Percentiles rank a stretch among this genome's conserved stretches.
phyloP scores from a whole-genome alignment of 2,113 vertebrate species.

The Ciconia maguari region DNA sequence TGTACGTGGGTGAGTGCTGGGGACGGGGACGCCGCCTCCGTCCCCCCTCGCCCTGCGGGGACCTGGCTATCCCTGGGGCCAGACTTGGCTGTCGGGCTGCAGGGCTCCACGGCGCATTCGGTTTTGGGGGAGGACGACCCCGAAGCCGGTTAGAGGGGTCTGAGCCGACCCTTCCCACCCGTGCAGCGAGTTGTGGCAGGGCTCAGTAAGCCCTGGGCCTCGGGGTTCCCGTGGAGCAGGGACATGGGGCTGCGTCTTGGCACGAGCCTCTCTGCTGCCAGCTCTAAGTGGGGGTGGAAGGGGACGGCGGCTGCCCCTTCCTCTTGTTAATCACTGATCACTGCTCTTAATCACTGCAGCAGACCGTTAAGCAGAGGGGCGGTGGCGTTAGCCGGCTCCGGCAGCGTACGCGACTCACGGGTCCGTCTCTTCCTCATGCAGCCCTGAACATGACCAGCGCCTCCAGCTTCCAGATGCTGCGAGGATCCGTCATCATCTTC shows the following conservation, averaged over 20 bases:
- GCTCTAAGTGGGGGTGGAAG: not conserved
- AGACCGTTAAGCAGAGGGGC: not conserved
- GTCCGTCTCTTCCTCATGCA: constrained; percentile 14
- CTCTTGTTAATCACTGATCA: not conserved
- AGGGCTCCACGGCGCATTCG: not conserved
- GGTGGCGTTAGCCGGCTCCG: not conserved
- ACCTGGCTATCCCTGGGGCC: not conserved
- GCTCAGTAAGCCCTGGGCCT: not conserved
- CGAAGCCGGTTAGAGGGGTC: not conserved
- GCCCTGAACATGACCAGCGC: constrained; percentile 95
- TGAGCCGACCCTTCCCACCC: not conserved
- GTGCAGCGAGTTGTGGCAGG: not conserved
- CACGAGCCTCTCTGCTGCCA: not conserved
- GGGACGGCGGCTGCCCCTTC: not conserved
- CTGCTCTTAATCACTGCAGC: not conserved
- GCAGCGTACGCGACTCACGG: not conserved
- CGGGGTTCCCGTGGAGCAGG: no score
- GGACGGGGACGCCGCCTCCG: not conserved
- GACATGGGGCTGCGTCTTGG: not conserved
- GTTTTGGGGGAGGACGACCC: no score
- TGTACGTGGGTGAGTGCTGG: constrained; percentile 90
- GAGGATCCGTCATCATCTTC: constrained; percentile 91
- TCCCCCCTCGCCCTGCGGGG: no score
- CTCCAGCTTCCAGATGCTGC: constrained; percentile 97
- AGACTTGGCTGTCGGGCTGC: fast-evolving